These are phyloP conservation scores for Polyodon spathula DNA, from an alignment of 2,113 vertebrate genomes.

Conservation along the genomic window DNA sequence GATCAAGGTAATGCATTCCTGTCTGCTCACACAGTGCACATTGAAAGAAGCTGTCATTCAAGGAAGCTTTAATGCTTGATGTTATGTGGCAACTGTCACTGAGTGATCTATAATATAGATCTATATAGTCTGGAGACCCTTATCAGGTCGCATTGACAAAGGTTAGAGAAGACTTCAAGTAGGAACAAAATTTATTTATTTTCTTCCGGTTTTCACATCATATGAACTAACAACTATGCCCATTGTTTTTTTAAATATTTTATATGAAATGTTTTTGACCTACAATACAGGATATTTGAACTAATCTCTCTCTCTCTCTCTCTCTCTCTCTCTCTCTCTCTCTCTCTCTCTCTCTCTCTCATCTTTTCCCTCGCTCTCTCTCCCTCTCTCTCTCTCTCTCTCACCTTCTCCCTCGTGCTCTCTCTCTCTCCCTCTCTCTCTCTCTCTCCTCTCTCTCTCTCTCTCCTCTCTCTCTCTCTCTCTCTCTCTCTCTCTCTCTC, in stretches of 20 bases:
- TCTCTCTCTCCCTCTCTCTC: too few species aligned
- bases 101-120: too few species aligned
- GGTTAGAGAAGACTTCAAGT: too few species aligned
- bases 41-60: not conserved
- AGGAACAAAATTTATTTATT: too few species aligned
- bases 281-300: too few species aligned
- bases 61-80: not conserved
- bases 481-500: constrained; percentile 27
- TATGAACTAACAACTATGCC: constrained; percentile 11
- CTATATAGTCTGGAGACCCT: too few species aligned
- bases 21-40: not conserved
- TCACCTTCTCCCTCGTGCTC: too few species aligned
- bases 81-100: not conserved
- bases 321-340: constrained; percentile 27
- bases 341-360: not conserved
- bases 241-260: not conserved
- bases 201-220: not conserved
- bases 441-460: constrained; percentile 15
- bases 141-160: too few species aligned
- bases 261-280: too few species aligned
- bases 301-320: too few species aligned
- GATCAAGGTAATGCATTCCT: not conserved
- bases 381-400: not conserved
- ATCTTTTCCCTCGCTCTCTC: too few species aligned
- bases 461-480: not conserved